These are phyloP conservation scores for Epirrita christyi DNA, from an alignment of 2,888 invertebrate genomes.

Conservation along the genomic window DNA sequence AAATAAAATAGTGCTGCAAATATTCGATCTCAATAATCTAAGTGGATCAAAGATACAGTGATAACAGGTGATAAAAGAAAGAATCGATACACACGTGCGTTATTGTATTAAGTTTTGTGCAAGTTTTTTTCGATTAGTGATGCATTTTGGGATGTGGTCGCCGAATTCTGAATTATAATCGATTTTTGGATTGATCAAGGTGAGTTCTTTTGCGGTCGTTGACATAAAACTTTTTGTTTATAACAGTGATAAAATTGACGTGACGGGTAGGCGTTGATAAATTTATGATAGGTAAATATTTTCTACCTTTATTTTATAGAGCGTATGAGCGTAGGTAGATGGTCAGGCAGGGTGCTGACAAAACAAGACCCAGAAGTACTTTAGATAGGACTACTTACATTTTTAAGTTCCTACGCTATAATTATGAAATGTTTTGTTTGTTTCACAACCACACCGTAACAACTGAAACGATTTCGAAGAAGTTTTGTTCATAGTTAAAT, in stretches of 20 bases:
- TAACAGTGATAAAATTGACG: slow-evolving; percentile 18
- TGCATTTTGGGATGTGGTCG: slow-evolving; percentile 64
- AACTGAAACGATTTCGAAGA: too few relatives aligned
- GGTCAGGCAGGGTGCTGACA: slow-evolving; percentile 1
- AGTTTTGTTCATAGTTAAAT: too few relatives aligned
- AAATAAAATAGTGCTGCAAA: slow-evolving; percentile 23
- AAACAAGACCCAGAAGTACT: neutral
- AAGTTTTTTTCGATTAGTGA: slow-evolving; percentile 63
- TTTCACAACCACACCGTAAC: too few relatives aligned
- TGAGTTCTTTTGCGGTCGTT: slow-evolving; percentile 63
- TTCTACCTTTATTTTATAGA: slow-evolving; percentile 13
- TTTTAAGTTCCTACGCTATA: too few relatives aligned
- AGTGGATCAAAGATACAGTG: slow-evolving; percentile 41
- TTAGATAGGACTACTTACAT: too few relatives aligned
- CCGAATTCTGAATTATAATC: slow-evolving; percentile 64
- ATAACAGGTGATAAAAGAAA: slow-evolving; percentile 63
- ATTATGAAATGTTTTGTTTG: too few relatives aligned
- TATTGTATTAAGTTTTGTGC: slow-evolving; percentile 42
- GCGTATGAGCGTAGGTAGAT: slow-evolving; percentile 6
- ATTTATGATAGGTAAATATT: slow-evolving; percentile 22
- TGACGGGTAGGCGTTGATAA: slow-evolving; percentile 16
- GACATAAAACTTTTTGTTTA: slow-evolving; percentile 47
- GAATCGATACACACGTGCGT: slow-evolving; percentile 60
- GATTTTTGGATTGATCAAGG: slow-evolving; percentile 69
- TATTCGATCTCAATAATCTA: slow-evolving; percentile 9